A percentile compares a stretch with the other conserved stretches of the same genome.
Conservation (phyloP, 2,797 vertebrate genomes). For the Morelia viridis region DNA sequence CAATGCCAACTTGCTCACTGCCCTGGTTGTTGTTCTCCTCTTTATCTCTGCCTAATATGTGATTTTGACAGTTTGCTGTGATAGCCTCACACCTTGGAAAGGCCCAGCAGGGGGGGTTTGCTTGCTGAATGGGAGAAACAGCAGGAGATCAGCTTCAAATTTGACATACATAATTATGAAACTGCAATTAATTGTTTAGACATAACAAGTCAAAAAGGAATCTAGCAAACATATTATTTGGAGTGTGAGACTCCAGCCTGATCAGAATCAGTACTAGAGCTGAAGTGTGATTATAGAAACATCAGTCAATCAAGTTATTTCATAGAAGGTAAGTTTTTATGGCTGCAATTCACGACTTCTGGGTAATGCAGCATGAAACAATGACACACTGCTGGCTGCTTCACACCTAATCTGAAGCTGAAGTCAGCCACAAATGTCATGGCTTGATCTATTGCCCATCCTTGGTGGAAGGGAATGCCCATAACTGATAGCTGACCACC, state of each 20-base stretch:
- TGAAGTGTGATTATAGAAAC: not conserved
- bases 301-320: not conserved
- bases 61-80: not conserved
- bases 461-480: not conserved
- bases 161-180: not conserved
- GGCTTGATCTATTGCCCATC: not conserved
- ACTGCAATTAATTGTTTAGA: not conserved
- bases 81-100: not conserved
- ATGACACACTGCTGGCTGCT: not conserved
- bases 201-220: not conserved
- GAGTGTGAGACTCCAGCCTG: not conserved
- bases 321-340: not conserved
- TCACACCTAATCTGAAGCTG: not conserved
- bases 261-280: not conserved
- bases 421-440: not conserved
- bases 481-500: not conserved
- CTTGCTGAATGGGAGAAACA: not conserved
- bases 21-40: not conserved
- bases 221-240: not conserved
- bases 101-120: not conserved
- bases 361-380: not conserved
- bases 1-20: not conserved
- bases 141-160: not conserved
- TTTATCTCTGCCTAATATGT: not conserved
- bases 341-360: not conserved